Evolutionary conservation across 1,140 invertebrate genomes (phyloP).

Genomic region (Drosophila nikananu): DNA sequence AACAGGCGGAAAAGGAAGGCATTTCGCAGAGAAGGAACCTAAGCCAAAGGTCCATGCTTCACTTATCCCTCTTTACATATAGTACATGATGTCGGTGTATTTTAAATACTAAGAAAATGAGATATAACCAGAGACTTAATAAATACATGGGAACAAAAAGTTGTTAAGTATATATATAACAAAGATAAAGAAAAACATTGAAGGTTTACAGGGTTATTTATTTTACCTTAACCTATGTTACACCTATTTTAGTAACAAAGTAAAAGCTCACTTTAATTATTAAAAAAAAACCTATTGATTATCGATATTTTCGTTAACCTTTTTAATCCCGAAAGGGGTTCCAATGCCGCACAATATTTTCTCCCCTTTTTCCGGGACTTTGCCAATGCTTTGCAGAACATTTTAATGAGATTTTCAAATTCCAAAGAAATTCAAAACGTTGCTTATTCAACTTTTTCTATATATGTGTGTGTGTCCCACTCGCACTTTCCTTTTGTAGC

Average conservation of each 20-base stretch:
- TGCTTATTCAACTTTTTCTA: constrained; percentile 49
- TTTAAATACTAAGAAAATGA: background rate
- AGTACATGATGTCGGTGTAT: background rate
- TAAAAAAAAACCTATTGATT: background rate
- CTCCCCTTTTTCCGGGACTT: background rate
- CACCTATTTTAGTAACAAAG: too few species aligned
- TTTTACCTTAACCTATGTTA: too few species aligned
- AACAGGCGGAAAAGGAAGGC: constrained; percentile 7
- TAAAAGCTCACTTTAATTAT: too few species aligned
- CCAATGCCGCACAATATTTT: background rate
- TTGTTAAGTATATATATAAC: background rate
- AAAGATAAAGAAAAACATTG: background rate
- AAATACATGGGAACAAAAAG: background rate
- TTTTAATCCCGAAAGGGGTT: background rate
- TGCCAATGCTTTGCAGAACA: constrained; percentile 51
- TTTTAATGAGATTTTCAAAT: constrained; percentile 78
- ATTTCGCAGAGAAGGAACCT: background rate
- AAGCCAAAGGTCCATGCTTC: background rate
- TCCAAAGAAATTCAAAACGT: constrained; percentile 70
- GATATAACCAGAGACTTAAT: background rate
- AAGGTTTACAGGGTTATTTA: background rate
- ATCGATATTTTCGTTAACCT: background rate
- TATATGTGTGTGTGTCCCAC: constrained; percentile 13
- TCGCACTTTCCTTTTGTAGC: constrained; percentile 1
- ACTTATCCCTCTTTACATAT: background rate